Base-by-base conservation (phyloP, 92 coral and sea anemone genomes). In the Actinostola sp. region DNA sequence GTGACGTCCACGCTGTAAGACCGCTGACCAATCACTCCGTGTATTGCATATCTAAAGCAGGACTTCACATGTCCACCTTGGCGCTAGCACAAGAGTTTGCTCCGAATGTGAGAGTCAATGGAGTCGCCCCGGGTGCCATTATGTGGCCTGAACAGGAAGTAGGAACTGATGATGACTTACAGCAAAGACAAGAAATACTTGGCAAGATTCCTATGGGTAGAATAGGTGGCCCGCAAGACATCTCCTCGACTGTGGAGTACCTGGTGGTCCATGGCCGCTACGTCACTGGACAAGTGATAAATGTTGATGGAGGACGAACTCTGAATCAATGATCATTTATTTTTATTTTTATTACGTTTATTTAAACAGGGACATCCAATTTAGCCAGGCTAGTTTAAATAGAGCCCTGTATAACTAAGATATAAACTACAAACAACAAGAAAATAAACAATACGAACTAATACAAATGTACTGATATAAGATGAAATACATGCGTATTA, bases 21-120 rank as follows among this genome's bases (percentile, higher is more conserved):
- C 91, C 89, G 0, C 59, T 77, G 58, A 30, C 75, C 41, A 46
- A 50, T 31, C 85, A 82, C 49, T 69, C 96, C 11, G 84, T 78
- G 63, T 89, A 86, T 72, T 86, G 89, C 86, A 86, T 86, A 39
- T 78, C 91, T 1, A 86, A 89, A 62, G 96, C 96, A 7, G 91
- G 89, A 27, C 86, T 86, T 16, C 88, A 82, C 50, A 82, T 82
- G 91, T 82, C 92, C 26, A 89, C 96, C 29, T 48, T 77, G 46
- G 75, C 89, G 5, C 73, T 89, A 1, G 91, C 91, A 26, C 68
- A 73, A 51, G 96, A 89, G 16, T 89, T 82, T 30, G 86, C 96
- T 1, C 96, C 91, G 0, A 57, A 54, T 61, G 88, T 89, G 17
- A 54, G 94, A 61, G 91, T 89, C 29, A 89, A 89, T 29, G 95